Conservation (phyloP, 1,140 invertebrate species). For the Tenebrio molitor region DNA sequence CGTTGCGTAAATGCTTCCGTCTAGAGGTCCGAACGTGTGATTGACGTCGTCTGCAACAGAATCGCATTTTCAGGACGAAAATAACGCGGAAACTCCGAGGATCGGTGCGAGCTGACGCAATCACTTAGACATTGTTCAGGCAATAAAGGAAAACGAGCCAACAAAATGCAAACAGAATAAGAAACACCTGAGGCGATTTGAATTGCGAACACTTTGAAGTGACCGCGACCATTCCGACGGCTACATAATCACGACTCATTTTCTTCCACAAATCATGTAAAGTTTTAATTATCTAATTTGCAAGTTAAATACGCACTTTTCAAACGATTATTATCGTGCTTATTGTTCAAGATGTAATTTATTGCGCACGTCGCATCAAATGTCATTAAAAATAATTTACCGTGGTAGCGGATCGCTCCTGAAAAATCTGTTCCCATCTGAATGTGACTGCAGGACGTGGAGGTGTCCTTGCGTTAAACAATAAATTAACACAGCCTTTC, state of each 20-base stretch:
- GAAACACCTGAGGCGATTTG: constrained; percentile 21
- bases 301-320: constrained; percentile 31
- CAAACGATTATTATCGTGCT: constrained; percentile 3
- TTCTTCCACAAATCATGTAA: constrained; percentile 8
- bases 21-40: constrained; percentile 85
- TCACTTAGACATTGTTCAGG: too few relatives aligned
- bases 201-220: constrained; percentile 28
- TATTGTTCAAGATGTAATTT: constrained; percentile 21
- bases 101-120: neutral
- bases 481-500: too few relatives aligned
- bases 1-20: constrained; percentile 90
- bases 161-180: neutral
- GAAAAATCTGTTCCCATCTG: too few relatives aligned
- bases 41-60: constrained; percentile 65
- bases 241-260: constrained; percentile 1
- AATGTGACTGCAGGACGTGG: too few relatives aligned
- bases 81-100: neutral
- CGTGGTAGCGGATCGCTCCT: too few relatives aligned
- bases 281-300: constrained; percentile 37
- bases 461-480: too few relatives aligned
- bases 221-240: constrained; percentile 16
- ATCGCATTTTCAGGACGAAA: neutral
- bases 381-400: constrained; percentile 12
- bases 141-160: neutral
- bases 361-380: constrained; percentile 15